phyloP scores from a whole-genome alignment of 2,888 invertebrate genomes.

The Allophyes oxyacanthae region DNA sequence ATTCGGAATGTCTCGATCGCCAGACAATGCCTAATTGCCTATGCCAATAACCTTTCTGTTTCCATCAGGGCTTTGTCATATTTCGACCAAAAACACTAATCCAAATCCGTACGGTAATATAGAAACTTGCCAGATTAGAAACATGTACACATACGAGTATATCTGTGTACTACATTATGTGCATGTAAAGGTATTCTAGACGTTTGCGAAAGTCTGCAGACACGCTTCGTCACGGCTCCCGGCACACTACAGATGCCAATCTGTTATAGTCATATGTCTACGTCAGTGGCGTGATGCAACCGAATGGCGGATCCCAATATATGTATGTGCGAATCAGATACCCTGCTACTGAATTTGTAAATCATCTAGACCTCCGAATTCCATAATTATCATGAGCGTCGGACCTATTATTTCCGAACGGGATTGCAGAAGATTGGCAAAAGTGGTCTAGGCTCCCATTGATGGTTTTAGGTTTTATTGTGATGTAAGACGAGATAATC shows the following conservation, averaged over 20 bases:
- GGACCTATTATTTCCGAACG: too few relatives aligned
- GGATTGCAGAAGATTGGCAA: too few relatives aligned
- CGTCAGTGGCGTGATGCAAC: conserved; percentile 77
- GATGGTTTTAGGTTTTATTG: too few relatives aligned
- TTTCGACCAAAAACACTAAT: conserved; percentile 1
- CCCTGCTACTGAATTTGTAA: conserved; percentile 1
- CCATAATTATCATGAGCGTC: too few relatives aligned
- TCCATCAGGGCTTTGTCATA: not conserved
- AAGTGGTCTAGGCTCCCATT: too few relatives aligned
- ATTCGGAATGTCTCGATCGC: too few relatives aligned
- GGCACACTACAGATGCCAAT: conserved; percentile 72
- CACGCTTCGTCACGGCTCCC: conserved; percentile 78
- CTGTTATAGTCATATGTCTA: conserved; percentile 76
- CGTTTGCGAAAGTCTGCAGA: conserved; percentile 79
- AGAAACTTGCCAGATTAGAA: conserved; percentile 53
- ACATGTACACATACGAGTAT: conserved; percentile 45
- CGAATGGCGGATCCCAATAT: conserved; percentile 42
- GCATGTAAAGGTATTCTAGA: conserved; percentile 63
- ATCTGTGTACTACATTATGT: conserved; percentile 45
- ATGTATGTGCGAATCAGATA: conserved; percentile 22
- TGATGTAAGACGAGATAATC: too few relatives aligned
- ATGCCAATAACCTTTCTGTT: too few relatives aligned
- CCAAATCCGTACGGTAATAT: conserved; percentile 35
- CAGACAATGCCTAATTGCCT: too few relatives aligned
- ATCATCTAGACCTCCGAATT: not conserved